Evolutionary conservation across 2,113 vertebrate species (phyloP), one percentile per base, ranked within the genome.

Genomic region (Eudyptes chrysolophus): DNA sequence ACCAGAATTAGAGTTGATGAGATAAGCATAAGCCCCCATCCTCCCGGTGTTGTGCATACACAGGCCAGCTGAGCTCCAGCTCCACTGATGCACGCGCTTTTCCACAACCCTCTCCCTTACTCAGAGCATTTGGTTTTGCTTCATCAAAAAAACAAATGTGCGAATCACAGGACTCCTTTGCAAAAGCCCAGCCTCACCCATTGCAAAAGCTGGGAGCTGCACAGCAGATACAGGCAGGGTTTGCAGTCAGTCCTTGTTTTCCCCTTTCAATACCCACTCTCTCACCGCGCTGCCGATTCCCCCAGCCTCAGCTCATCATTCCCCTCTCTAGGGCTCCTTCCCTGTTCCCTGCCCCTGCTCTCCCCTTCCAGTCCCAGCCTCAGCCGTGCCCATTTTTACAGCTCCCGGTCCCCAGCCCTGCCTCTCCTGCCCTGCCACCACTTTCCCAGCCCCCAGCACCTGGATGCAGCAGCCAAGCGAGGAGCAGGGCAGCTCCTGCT

Each of bases 141-240:
- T n/a, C 55, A 30, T 6, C 9, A 21, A 16, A 32, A 18, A 46
- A 6, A 16, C 6, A 19, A 49, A 7, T 0, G 0, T 0, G 2
- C 2, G 26, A 24, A 65, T 61, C 26, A 10, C 1, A 1, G 10
- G 7, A 7, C 4, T 22, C 5, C 42, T 25, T 6, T 32, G 6
- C 54, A 49, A 29, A 15, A 84, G 4, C 34, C 15, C 36, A 16
- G 27, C 2, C 9, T n/a, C 14, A 9, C 11, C 12, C 36, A 4
- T 3, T 3, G 8, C 55, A 44, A 3, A 10, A 25, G 48, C 75
- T 17, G 10, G 36, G 27, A 34, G 49, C 40, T 5, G 44, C 19
- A 6, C 27, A 15, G 40, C 1, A 3, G 54, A 1, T 2, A 12
- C 40, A 38, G 14, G 29, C 57, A 27, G 20, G 16, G 29, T 2